Evolutionary conservation across 2,797 vertebrate species (phyloP), one percentile per base, ranked within the genome.

Genomic region (Halcyon chelicuti): DNA sequence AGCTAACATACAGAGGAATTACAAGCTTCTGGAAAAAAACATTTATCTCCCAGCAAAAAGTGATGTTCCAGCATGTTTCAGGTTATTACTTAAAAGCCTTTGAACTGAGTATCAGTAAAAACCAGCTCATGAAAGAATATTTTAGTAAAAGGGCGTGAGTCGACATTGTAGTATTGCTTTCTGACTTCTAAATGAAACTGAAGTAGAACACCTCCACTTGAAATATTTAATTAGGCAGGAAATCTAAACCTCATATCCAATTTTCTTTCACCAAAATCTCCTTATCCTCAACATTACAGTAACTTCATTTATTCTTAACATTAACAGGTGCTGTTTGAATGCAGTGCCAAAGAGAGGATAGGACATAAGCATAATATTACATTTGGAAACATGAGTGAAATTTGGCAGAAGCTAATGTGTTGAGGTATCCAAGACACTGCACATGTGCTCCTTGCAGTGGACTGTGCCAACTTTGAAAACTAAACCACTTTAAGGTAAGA

Each of bases 351-450:
- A 91, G 78, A 76, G 51, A 88, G 78, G 78, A 58, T 8, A 95
- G 94, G 94, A 95, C 96, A 96, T 65, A 91, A 91, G 95, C 90
- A 83, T 97, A 95, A 94, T 92, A 94, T 97, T 97, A 96, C 95
- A 95, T 94, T 97, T 93, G 95, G 96, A 97, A 97, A 96, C 94
- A 88, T 11, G 93, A 97, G 94, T 87, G 91, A 97, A 90, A 90
- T 86, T 88, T 97, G 96, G 96, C 96, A 95, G 90, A 96, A 96
- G 94, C 61, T 89, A 77, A 57, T 0, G 3, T 42, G 78, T 60
- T 63, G 91, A 94, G 68, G 72, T 85, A 96, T 90, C 90, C 74
- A 89, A 95, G 84, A 95, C 86, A 78, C 68, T 77, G 90, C 84
- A 95, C 90, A 95, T 92, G 93, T 85, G 80, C 81, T 95, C 87